Evolutionary conservation across 1,140 invertebrate genomes (phyloP).

Genomic region (Gonioctena quinquepunctata): DNA sequence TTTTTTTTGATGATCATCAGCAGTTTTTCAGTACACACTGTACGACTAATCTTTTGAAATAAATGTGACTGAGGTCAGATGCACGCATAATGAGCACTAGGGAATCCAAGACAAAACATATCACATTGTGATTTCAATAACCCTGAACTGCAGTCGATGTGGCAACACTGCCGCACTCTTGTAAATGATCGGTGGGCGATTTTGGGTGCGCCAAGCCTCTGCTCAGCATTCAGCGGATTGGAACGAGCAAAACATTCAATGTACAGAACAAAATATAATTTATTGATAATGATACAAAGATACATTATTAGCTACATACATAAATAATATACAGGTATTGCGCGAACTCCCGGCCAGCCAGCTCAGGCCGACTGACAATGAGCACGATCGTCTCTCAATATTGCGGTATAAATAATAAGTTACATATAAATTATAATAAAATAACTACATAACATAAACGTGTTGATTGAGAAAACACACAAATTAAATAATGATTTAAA

Average conservation of each 20-base stretch:
- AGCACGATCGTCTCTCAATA: conserved; percentile 50
- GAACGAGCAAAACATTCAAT: conserved; percentile 7
- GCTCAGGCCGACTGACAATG: conserved; percentile 29
- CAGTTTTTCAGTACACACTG: too few species aligned
- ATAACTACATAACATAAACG: conserved; percentile 57
- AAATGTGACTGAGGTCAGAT: too few species aligned
- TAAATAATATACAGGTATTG: conserved; percentile 55
- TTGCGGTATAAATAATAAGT: conserved; percentile 56
- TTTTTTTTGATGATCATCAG: too few species aligned
- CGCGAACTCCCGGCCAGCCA: conserved; percentile 30
- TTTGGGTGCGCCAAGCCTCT: conserved; percentile 1
- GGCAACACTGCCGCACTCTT: not conserved
- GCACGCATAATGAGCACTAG: too few species aligned
- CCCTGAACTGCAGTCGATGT: not conserved
- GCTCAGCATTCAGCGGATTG: conserved; percentile 1
- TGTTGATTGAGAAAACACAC: conserved; percentile 53
- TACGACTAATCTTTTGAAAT: too few species aligned
- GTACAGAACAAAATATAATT: conserved; percentile 55
- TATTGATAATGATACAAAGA: conserved; percentile 54
- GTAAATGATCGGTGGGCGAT: conserved; percentile 2
- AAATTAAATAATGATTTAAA: conserved; percentile 57
- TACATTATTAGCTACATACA: conserved; percentile 51
- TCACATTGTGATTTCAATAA: not conserved
- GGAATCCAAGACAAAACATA: too few species aligned
- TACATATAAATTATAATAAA: conserved; percentile 58